These are phyloP conservation scores for Stegophylla sp. DNA, from an alignment of 2,888 invertebrate species.

Conservation along the genomic window DNA sequence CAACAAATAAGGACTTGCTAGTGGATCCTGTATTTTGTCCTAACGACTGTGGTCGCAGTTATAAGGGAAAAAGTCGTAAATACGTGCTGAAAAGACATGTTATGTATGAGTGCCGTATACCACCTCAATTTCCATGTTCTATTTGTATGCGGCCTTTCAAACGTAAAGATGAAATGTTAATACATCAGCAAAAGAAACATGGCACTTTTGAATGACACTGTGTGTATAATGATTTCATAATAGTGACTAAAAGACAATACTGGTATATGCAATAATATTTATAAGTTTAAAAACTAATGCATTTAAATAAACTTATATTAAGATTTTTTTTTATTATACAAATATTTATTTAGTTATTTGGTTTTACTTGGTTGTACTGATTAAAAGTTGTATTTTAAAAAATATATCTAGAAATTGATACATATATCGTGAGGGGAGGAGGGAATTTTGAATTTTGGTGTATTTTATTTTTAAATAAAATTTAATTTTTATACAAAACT, in stretches of 20 bases:
- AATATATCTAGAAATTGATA: no score
- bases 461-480: no score
- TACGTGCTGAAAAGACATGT: conserved; percentile 47
- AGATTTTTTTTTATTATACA: no score
- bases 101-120: conserved; percentile 36
- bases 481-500: no score
- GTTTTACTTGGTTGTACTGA: no score
- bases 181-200: conserved; percentile 67
- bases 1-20: conserved; percentile 39
- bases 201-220: neutral
- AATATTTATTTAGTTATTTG: no score
- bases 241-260: neutral
- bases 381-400: no score
- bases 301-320: no score
- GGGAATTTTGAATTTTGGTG: no score
- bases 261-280: no score
- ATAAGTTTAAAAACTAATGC: no score
- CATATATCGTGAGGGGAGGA: no score
- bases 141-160: conserved; percentile 70
- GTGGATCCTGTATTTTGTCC: conserved; percentile 47
- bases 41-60: conserved; percentile 46
- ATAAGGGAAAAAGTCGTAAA: conserved; percentile 61
- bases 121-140: conserved; percentile 64
- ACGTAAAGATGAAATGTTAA: conserved; percentile 70
- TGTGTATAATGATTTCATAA: neutral